phyloP scores from a whole-genome alignment of 1,140 invertebrate species.

The Penaeus vannamei region DNA sequence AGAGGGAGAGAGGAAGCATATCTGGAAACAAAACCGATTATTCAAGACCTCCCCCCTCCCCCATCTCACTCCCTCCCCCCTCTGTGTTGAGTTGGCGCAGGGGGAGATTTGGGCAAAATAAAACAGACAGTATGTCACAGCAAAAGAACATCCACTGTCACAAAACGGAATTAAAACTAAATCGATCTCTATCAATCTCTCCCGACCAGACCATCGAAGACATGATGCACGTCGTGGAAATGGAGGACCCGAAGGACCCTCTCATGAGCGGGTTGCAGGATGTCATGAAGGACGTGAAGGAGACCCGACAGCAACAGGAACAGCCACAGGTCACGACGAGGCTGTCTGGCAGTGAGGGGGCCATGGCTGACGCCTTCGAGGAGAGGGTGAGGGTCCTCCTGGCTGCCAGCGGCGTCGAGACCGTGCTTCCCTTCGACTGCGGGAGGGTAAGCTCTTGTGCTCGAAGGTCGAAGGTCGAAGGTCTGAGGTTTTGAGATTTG shows the following conservation, averaged over 20 bases:
- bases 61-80: not conserved
- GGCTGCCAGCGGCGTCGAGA: conserved; percentile 39
- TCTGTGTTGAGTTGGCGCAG: too few relatives aligned
- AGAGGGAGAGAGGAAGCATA: too few relatives aligned
- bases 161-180: too few relatives aligned
- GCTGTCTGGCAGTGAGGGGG: not conserved
- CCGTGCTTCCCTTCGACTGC: conserved; percentile 41
- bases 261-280: not conserved
- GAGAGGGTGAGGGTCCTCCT: conserved; percentile 16
- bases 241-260: not conserved
- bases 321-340: too few relatives aligned
- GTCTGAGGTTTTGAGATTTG: too few relatives aligned
- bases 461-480: too few relatives aligned
- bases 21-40: not conserved
- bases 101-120: too few relatives aligned
- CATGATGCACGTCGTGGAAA: conserved; percentile 32
- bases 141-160: too few relatives aligned
- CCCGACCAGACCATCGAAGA: conserved; percentile 19
- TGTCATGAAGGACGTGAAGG: not conserved
- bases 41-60: not conserved
- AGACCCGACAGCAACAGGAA: not conserved
- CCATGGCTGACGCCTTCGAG: conserved; percentile 5
- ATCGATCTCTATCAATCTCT: too few relatives aligned
- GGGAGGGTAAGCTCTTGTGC: conserved; percentile 31
- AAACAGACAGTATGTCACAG: too few relatives aligned